These are phyloP conservation scores for Fringilla coelebs DNA, from an alignment of 2,797 vertebrate genomes.

Conservation along the genomic window DNA sequence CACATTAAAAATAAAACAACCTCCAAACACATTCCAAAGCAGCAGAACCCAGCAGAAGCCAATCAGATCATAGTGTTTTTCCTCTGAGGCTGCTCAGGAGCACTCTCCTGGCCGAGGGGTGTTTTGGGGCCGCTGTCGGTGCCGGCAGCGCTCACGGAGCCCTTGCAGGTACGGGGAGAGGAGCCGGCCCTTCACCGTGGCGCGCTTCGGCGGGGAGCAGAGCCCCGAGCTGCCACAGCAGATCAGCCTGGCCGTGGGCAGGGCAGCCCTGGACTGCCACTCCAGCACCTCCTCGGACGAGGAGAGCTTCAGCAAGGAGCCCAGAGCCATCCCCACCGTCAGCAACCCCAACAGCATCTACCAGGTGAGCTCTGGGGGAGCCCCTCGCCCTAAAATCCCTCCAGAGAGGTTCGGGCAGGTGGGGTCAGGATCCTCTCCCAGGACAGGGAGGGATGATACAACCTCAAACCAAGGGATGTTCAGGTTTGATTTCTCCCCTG, in stretches of 20 bases:
- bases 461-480: no score
- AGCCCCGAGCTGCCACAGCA: constrained; percentile 81
- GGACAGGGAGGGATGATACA: no score
- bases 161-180: constrained; percentile 88
- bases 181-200: constrained; percentile 85
- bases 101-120: no score
- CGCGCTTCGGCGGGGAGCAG: constrained; percentile 70
- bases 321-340: constrained; percentile 88
- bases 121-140: no score
- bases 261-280: constrained; percentile 78
- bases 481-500: no score
- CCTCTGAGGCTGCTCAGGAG: no score
- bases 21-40: no score
- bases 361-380: constrained; percentile 73
- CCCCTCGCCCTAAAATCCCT: accelerated
- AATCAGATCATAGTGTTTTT: no score
- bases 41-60: no score
- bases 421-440: no score
- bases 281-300: constrained; percentile 86
- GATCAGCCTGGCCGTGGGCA: constrained; percentile 84
- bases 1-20: no score
- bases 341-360: constrained; percentile 96
- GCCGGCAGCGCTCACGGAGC: no score
- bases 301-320: constrained; percentile 73
- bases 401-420: accelerated